Evolutionary conservation across 35 echinoderm and acorn worm genomes (phyloP).

Genomic region (Ophioderma brevispina): DNA sequence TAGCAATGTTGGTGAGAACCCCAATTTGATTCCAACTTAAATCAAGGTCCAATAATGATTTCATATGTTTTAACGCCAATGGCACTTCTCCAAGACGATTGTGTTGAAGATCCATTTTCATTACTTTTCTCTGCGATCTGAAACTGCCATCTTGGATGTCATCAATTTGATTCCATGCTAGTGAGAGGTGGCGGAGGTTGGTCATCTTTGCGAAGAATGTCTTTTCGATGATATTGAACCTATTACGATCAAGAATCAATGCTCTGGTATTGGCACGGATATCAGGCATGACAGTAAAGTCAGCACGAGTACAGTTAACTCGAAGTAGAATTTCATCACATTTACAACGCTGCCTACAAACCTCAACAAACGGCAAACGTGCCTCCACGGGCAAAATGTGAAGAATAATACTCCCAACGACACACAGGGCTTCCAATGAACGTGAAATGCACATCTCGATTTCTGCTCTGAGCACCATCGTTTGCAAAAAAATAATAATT

Average conservation of each 20-base stretch:
- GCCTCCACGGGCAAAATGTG: neutral
- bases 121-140: neutral
- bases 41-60: neutral
- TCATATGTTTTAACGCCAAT: neutral
- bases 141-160: neutral
- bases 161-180: neutral
- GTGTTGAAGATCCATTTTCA: neutral
- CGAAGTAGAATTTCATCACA: slow-evolving; percentile 1
- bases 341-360: neutral
- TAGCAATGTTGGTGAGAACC: neutral
- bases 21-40: neutral
- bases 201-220: neutral
- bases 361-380: neutral
- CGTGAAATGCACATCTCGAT: too few relatives aligned
- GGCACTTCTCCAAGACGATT: neutral
- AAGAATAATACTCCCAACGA: neutral
- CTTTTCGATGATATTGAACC: neutral
- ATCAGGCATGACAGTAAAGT: neutral
- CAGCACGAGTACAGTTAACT: neutral
- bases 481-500: neutral
- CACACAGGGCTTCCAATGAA: neutral
- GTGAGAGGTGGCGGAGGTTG: neutral
- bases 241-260: neutral
- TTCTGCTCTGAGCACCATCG: too few relatives aligned
- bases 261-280: neutral